Conservation (phyloP, 1,140 invertebrate species). For the Drosophila subpulchrella region DNA sequence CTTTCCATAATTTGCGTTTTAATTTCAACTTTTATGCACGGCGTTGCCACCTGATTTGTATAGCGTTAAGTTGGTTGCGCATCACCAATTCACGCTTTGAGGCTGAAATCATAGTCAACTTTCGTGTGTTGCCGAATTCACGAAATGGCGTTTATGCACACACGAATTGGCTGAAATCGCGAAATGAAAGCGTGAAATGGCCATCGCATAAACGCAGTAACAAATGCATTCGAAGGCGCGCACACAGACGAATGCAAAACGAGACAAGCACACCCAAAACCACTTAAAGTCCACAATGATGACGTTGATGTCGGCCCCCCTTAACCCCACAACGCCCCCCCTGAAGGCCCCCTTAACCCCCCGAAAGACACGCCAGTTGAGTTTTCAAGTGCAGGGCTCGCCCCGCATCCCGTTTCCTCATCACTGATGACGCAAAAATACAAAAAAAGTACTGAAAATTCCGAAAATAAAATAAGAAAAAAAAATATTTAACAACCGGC, state of each 20-base stretch:
- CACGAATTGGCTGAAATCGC: too few species aligned
- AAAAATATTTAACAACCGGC: conserved; percentile 57
- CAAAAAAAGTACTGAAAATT: conserved; percentile 18
- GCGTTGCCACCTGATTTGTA: too few species aligned
- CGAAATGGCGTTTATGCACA: too few species aligned
- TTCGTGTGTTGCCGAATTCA: too few species aligned
- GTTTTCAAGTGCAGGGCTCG: conserved; percentile 75
- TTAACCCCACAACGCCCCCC: conserved; percentile 7
- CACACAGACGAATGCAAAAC: conserved; percentile 48
- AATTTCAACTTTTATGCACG: too few species aligned
- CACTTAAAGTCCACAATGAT: conserved; percentile 82
- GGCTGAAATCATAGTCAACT: too few species aligned
- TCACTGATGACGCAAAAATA: conserved; percentile 76
- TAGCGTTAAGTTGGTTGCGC: too few species aligned
- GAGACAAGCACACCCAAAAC: conserved; percentile 79
- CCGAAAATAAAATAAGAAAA: conserved; percentile 24
- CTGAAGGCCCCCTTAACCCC: background rate
- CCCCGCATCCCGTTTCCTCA: conserved; percentile 1
- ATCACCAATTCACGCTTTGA: too few species aligned
- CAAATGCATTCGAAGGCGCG: conserved; percentile 33
- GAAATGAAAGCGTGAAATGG: too few species aligned
- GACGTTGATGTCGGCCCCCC: conserved; percentile 70
- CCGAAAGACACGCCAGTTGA: conserved; percentile 68
- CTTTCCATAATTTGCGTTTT: too few species aligned
- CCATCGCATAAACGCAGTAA: too few species aligned